Conservation (phyloP, 2,888 invertebrate species). For the Cosmia pyralina region DNA sequence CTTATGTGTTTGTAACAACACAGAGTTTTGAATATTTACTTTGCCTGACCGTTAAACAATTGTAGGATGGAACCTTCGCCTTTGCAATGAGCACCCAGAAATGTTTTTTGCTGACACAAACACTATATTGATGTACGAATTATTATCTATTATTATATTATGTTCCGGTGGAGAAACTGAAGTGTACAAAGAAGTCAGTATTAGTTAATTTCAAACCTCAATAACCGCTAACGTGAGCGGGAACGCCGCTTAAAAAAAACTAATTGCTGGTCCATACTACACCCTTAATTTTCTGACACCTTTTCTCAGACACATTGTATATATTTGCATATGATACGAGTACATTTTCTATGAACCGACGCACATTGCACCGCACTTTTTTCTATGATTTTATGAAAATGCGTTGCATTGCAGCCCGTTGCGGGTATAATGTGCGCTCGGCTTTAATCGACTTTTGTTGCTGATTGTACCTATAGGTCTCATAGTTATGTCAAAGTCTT, state of each 20-base stretch:
- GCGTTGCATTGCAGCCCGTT: not conserved
- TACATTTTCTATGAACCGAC: not conserved
- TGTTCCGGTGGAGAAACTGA: conserved; percentile 12
- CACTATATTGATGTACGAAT: conserved; percentile 21
- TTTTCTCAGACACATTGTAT: too few relatives aligned
- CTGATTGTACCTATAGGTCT: not conserved
- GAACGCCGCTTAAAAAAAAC: too few relatives aligned
- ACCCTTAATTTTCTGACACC: too few relatives aligned
- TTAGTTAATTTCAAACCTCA: not conserved
- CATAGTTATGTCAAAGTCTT: not conserved
- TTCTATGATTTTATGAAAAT: not conserved
- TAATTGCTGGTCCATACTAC: too few relatives aligned
- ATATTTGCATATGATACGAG: too few relatives aligned
- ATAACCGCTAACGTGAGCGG: conserved; percentile 3
- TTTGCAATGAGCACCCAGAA: conserved; percentile 40
- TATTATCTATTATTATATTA: conserved; percentile 35
- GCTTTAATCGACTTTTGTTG: not conserved
- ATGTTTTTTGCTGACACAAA: conserved; percentile 36
- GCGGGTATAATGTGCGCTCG: not conserved
- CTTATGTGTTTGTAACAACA: conserved; percentile 39
- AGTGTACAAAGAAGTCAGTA: not conserved
- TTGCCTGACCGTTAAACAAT: conserved; percentile 35
- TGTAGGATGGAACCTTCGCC: conserved; percentile 53
- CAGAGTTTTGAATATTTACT: conserved; percentile 33
- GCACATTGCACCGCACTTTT: not conserved